These are phyloP conservation scores for Plagodis pulveraria DNA, from an alignment of 2,888 invertebrate species.

Conservation along the genomic window DNA sequence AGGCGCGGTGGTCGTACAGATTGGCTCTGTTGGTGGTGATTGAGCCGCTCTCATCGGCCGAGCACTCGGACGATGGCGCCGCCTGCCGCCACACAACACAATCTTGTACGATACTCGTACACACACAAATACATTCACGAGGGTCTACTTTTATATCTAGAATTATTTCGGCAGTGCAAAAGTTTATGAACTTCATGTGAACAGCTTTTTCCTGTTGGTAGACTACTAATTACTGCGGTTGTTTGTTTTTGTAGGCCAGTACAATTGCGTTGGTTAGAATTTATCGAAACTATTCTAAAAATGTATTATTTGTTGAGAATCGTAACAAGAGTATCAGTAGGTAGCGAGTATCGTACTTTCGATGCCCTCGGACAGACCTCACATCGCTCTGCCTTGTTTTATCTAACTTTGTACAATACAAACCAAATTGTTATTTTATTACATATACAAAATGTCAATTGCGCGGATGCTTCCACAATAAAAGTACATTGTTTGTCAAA, in stretches of 20 bases:
- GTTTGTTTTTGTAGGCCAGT: too few relatives aligned
- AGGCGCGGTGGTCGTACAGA: conserved; percentile 90
- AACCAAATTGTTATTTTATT: not conserved
- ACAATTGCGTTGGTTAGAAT: too few relatives aligned
- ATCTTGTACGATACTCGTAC: conserved; percentile 37
- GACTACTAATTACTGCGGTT: too few relatives aligned
- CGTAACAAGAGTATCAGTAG: not conserved
- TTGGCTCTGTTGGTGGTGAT: conserved; percentile 91
- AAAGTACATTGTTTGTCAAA: conserved; percentile 19
- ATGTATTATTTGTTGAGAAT: too few relatives aligned
- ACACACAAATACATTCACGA: conserved; percentile 33
- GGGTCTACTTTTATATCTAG: not conserved
- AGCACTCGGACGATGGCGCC: conserved; percentile 87
- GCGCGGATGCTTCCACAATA: not conserved
- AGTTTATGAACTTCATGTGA: too few relatives aligned
- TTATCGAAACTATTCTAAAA: too few relatives aligned
- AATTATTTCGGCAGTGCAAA: too few relatives aligned
- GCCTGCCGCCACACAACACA: conserved; percentile 67
- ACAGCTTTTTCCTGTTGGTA: too few relatives aligned
- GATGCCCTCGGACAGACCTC: conserved; percentile 20
- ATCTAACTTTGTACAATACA: conserved; percentile 28
- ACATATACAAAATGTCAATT: not conserved
- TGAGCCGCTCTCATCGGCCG: conserved; percentile 89
- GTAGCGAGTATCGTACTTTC: conserved; percentile 23
- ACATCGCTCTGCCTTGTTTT: conserved; percentile 32